Percentiles rank a stretch among this genome's conserved stretches.
phyloP scores from a whole-genome alignment of 1,140 invertebrate species.

The Cydia strobilella region DNA sequence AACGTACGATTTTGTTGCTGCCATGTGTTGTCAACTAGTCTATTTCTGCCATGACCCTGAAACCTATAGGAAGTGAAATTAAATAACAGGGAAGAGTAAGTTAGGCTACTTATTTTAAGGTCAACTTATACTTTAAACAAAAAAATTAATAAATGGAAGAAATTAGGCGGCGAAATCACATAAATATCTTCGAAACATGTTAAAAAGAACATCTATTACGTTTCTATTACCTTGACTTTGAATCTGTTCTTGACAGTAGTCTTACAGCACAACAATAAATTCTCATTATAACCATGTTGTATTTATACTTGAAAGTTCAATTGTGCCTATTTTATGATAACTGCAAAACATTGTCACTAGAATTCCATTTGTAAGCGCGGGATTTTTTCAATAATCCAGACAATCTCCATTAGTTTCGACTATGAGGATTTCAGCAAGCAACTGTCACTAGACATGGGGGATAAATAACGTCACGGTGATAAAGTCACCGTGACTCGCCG shows the following conservation, averaged over 20 bases:
- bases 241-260: slow-evolving; percentile 14
- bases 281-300: slow-evolving; percentile 21
- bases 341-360: slow-evolving; percentile 9
- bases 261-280: slow-evolving; percentile 6
- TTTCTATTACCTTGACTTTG: slow-evolving; percentile 27
- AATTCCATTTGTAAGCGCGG: neutral
- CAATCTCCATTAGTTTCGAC: neutral
- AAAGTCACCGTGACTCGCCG: no score
- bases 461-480: no score
- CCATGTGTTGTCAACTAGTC: slow-evolving; percentile 50
- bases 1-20: slow-evolving; percentile 60
- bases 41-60: slow-evolving; percentile 78
- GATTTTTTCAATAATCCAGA: neutral
- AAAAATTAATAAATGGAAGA: neutral
- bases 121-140: neutral
- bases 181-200: neutral
- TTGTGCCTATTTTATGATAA: neutral
- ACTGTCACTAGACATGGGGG: no score
- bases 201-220: neutral
- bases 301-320: neutral
- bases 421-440: neutral
- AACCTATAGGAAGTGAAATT: slow-evolving; percentile 54
- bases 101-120: neutral
- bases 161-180: neutral
- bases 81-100: slow-evolving; percentile 9